These are phyloP conservation scores for Felis chaus DNA, from an alignment of 2,113 vertebrate species.

Conservation along the genomic window DNA sequence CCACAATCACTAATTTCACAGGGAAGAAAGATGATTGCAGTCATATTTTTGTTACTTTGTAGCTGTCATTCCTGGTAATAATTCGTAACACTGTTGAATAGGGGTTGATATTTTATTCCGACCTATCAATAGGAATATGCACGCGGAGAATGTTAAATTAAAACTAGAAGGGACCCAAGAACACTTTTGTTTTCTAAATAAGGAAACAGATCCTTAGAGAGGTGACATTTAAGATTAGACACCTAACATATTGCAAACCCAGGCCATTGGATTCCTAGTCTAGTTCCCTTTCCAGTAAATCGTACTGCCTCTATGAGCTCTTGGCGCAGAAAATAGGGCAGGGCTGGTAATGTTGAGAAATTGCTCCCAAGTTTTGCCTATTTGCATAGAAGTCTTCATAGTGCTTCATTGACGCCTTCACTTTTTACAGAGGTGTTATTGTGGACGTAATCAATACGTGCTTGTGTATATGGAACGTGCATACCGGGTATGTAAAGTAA, in stretches of 20 bases:
- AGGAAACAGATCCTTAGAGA: background rate
- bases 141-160: background rate
- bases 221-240: background rate
- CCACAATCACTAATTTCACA: background rate
- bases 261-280: background rate
- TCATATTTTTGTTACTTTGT: background rate
- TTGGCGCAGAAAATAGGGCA: background rate
- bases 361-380: background rate
- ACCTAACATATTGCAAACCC: background rate
- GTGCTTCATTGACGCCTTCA: background rate
- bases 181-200: background rate
- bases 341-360: background rate
- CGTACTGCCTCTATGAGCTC: background rate
- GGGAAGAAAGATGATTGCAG: background rate
- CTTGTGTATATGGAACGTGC: background rate
- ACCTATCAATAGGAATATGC: background rate
- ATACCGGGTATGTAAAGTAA: background rate
- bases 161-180: background rate
- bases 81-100: background rate
- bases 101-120: background rate
- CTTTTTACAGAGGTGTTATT: background rate
- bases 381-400: background rate
- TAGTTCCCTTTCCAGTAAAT: background rate
- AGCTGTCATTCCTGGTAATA: background rate
- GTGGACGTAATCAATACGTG: background rate